Conservation (phyloP, 2,797 vertebrate genomes). For the Phrynocephalus vlangalii region DNA sequence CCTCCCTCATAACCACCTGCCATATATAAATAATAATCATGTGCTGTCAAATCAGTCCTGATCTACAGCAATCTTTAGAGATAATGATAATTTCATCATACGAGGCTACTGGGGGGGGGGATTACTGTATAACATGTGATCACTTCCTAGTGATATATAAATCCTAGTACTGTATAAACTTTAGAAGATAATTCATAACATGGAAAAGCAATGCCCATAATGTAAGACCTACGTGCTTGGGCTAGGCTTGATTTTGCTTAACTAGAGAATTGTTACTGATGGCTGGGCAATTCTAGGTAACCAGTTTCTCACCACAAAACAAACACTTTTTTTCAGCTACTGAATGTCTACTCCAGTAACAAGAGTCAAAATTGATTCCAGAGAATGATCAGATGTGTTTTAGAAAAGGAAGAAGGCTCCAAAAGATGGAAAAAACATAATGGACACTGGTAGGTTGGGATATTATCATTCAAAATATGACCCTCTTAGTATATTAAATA, state of each 20-base stretch:
- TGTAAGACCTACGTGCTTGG: background rate
- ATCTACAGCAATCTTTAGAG: no score
- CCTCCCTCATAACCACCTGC: background rate
- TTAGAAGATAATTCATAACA: background rate
- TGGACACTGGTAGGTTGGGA: no score
- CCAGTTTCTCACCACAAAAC: background rate
- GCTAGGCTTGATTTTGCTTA: background rate
- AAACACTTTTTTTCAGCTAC: background rate
- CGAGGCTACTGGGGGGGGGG: background rate
- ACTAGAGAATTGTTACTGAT: background rate
- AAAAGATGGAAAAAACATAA: background rate
- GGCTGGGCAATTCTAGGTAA: background rate
- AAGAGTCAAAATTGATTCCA: background rate
- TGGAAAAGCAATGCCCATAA: background rate
- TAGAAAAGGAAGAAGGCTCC: background rate
- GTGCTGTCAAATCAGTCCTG: no score
- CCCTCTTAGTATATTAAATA: background rate
- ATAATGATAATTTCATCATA: background rate
- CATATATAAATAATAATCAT: background rate
- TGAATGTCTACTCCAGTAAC: background rate
- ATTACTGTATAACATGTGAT: background rate
- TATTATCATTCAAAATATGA: no score
- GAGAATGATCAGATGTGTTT: background rate
- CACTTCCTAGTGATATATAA: background rate
- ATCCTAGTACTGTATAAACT: background rate